Percentiles rank a stretch among this genome's conserved stretches.
phyloP scores from a whole-genome alignment of 2,113 vertebrate species.

The Polypterus bichir region DNA sequence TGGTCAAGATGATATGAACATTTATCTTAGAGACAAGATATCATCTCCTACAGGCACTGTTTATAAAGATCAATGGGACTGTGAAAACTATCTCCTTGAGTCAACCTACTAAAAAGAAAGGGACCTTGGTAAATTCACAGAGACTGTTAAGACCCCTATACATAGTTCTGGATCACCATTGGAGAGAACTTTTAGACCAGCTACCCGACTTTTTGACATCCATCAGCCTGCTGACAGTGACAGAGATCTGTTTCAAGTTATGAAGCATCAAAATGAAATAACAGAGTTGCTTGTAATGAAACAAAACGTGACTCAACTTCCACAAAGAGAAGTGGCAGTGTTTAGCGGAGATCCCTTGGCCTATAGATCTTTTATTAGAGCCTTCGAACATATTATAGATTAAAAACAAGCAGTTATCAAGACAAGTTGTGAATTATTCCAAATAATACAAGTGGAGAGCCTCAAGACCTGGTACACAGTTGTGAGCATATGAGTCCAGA shows the following conservation, averaged over 20 bases:
- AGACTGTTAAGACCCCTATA: too few relatives aligned
- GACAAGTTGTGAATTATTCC: not conserved
- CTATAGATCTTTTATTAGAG: not conserved
- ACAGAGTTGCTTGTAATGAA: conserved; percentile 4
- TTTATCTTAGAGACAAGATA: too few relatives aligned
- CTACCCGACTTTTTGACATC: too few relatives aligned
- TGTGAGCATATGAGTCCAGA: not conserved
- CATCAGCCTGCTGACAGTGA: too few relatives aligned
- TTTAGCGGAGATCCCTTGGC: not conserved
- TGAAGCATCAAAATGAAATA: not conserved
- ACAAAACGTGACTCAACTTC: not conserved
- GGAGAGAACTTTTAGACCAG: too few relatives aligned
- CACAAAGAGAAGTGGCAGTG: not conserved
- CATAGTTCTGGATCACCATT: too few relatives aligned
- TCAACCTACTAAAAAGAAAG: too few relatives aligned
- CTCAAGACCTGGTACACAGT: not conserved
- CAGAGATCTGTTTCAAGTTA: not conserved
- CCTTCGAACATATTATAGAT: not conserved
- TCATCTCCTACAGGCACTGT: too few relatives aligned
- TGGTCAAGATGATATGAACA: too few relatives aligned
- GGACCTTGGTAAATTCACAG: too few relatives aligned
- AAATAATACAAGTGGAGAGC: not conserved
- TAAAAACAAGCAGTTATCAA: not conserved
- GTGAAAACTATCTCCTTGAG: too few relatives aligned
- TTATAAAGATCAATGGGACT: too few relatives aligned